Conservation (phyloP, 2,797 vertebrate genomes). For the Schizopygopsis malacanthus region DNA sequence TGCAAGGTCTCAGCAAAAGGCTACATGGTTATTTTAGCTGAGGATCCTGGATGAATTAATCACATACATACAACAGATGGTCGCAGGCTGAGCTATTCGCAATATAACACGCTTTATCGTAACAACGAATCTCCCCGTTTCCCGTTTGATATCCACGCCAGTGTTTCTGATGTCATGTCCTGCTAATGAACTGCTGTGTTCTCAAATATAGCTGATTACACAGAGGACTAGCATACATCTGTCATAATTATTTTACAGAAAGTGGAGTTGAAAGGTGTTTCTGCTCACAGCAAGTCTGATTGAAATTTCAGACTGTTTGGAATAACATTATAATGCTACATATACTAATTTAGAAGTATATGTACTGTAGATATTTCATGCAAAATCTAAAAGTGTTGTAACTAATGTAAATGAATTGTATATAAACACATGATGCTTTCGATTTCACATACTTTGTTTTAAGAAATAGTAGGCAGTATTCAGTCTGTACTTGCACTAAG, state of each 20-base stretch:
- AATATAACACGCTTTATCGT: neutral
- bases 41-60: constrained; percentile 42
- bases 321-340: neutral
- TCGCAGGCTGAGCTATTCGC: neutral
- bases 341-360: neutral
- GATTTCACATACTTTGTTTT: neutral
- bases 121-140: neutral
- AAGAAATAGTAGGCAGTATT: neutral
- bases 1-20: neutral
- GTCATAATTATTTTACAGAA: constrained; percentile 27
- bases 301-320: neutral
- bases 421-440: neutral
- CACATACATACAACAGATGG: constrained; percentile 46
- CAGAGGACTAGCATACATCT: constrained; percentile 8
- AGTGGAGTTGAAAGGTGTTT: constrained; percentile 11
- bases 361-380: neutral
- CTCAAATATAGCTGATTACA: constrained; percentile 24
- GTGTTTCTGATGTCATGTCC: constrained; percentile 10
- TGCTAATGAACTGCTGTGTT: constrained; percentile 21
- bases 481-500: neutral
- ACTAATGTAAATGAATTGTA: neutral
- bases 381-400: neutral
- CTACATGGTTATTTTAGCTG: constrained; percentile 20
- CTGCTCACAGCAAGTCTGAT: neutral
- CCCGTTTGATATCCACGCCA: constrained; percentile 15